Percentiles rank a stretch among this genome's conserved stretches.
These are phyloP conservation scores for Lucilia cuprina DNA, from an alignment of 1,140 invertebrate species.

Conservation along the genomic window DNA sequence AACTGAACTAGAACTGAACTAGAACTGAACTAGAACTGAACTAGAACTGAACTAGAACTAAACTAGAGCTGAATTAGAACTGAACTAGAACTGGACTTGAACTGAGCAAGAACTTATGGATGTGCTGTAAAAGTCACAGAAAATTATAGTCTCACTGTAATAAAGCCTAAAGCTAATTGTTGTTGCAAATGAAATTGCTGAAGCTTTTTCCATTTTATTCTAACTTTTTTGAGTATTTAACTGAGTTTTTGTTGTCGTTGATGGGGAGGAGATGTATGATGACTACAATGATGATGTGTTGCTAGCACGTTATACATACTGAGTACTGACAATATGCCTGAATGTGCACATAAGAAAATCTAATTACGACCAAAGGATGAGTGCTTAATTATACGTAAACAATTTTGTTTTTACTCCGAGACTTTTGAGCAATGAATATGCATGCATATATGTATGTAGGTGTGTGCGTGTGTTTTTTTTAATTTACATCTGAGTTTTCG, in stretches of 20 bases:
- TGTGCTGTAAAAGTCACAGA: no score
- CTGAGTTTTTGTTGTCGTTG: background rate
- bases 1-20: no score
- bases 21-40: no score
- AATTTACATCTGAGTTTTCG: no score
- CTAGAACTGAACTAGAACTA: no score
- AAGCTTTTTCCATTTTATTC: background rate
- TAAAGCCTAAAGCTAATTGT: background rate
- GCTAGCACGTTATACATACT: background rate
- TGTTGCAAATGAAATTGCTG: background rate
- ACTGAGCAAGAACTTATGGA: no score
- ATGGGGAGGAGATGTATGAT: background rate
- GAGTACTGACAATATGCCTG: background rate
- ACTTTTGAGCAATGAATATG: background rate
- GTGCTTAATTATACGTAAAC: slow-evolving; percentile 63
- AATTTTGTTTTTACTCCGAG: slow-evolving; percentile 54
- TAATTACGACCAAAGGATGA: slow-evolving; percentile 63
- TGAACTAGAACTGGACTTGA: no score
- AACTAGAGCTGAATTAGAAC: no score
- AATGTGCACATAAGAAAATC: slow-evolving; percentile 62
- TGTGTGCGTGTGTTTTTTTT: no score
- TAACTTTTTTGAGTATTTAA: slow-evolving; percentile 37
- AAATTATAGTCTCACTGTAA: background rate
- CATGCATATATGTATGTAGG: no score
- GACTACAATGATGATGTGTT: background rate